Evolutionary conservation across 1,140 invertebrate genomes (phyloP), one percentile per base, ranked within the genome.

Genomic region (Drosophila bipectinata): DNA sequence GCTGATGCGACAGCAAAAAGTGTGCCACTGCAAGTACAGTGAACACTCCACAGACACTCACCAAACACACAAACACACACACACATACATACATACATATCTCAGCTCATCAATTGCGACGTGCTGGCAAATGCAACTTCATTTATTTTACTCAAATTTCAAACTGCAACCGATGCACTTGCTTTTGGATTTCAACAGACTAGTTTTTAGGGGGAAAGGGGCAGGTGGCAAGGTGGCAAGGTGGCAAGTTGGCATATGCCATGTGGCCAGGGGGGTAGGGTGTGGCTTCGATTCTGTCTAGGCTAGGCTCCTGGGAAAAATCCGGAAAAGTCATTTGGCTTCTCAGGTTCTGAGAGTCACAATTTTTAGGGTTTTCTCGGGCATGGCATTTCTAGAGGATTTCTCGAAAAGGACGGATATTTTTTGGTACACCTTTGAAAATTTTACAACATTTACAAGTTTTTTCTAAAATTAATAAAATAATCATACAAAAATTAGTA

Each of bases 81-180:
- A 21, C 49, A 44, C 52, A 12, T 28, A 14, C 9, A 9, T 10
- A 7, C 39, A 8, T 34, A n/a, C 26, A 28, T 41, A 30, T 6
- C 39, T 45, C 55, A 34, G 64, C 58, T 81, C 81, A 87, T 85
- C 77, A 85, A 80, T 85, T 77, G 82, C 68, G 57, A 61, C 62
- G 60, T 53, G 60, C 63, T 53, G 49, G 72, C 67, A 87, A 81
- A 77, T 81, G 79, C 77, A 78, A 74, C 78, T 81, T 87, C 80
- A 83, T 80, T 83, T 76, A 79, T 62, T 84, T 77, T 80, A 84
- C 80, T 75, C 64, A 79, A 64, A 75, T 76, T 84, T 75, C 49
- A 66, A 75, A 72, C 48, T 75, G 72, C 72, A 75, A 75, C 72
- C 59, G 32, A 57, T 74, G 72, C 72, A 74, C 48, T 79, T 69